Conservation (phyloP, 2,888 invertebrate genomes). For the Orchesellides sinensis region DNA sequence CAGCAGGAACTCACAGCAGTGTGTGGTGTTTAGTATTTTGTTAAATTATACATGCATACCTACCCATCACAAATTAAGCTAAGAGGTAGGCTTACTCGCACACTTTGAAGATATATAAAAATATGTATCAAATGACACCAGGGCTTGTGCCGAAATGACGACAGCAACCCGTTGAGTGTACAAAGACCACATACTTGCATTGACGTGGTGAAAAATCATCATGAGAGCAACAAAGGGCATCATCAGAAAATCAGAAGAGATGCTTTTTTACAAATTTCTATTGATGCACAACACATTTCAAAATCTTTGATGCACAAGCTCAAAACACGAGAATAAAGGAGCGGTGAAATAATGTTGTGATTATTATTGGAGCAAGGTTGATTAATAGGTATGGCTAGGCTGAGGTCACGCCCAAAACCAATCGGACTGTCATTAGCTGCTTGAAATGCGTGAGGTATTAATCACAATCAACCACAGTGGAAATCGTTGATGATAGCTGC, state of each 20-base stretch:
- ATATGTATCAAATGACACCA: slow-evolving; percentile 44
- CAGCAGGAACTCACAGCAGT: too few species aligned
- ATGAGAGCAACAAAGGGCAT: slow-evolving; percentile 34
- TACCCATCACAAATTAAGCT: too few species aligned
- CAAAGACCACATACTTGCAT: slow-evolving; percentile 39
- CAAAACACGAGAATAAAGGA: slow-evolving; percentile 5
- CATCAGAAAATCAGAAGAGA: slow-evolving; percentile 22
- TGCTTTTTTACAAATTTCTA: too few species aligned
- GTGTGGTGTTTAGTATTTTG: too few species aligned
- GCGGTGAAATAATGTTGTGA: slow-evolving; percentile 52
- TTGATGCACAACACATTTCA: too few species aligned
- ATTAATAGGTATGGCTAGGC: slow-evolving; percentile 65
- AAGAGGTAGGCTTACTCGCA: too few species aligned
- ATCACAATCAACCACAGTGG: slow-evolving; percentile 63
- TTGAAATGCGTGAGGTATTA: slow-evolving; percentile 66
- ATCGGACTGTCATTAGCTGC: slow-evolving; percentile 65
- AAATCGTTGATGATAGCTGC: slow-evolving; percentile 59
- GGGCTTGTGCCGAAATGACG: slow-evolving; percentile 50
- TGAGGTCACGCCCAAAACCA: slow-evolving; percentile 67
- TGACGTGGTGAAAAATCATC: slow-evolving; percentile 34
- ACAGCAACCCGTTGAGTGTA: slow-evolving; percentile 42
- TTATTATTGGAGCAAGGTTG: slow-evolving; percentile 69
- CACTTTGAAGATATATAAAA: background rate
- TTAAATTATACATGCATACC: background rate
- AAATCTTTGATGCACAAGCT: background rate